These are phyloP conservation scores for Euschistus heros DNA, from an alignment of 1,140 invertebrate species.

Conservation along the genomic window DNA sequence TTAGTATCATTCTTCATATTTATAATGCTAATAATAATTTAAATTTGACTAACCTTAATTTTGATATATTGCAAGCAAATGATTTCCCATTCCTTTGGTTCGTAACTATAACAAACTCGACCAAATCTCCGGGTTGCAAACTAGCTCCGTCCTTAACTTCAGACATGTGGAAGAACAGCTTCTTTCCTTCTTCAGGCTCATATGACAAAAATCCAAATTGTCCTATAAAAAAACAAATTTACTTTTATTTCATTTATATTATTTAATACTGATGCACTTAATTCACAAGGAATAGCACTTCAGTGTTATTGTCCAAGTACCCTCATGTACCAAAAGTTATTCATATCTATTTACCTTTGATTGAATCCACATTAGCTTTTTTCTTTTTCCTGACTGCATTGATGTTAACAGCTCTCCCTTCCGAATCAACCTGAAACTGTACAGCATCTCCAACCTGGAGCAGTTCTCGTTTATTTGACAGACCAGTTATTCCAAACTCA, in stretches of 20 bases:
- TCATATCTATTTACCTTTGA: conserved; percentile 55
- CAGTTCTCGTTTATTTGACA: conserved; percentile 84
- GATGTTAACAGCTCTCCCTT: conserved; percentile 81
- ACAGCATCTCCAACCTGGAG: conserved; percentile 81
- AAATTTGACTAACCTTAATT: conserved; percentile 64
- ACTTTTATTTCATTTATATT: not conserved
- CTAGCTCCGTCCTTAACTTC: conserved; percentile 79
- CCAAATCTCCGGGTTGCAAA: conserved; percentile 80
- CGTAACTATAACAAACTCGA: conserved; percentile 92
- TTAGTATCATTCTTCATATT: no score
- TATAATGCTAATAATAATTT: no score
- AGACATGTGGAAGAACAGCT: conserved; percentile 92
- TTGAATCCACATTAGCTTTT: conserved; percentile 79
- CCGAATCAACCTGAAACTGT: conserved; percentile 64
- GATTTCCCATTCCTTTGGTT: conserved; percentile 91
- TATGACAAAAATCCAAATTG: conserved; percentile 87
- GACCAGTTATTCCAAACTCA: conserved; percentile 87
- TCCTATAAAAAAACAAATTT: conserved; percentile 32
- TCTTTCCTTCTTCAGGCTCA: conserved; percentile 87
- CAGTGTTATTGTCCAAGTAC: no score
- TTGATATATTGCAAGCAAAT: conserved; percentile 86
- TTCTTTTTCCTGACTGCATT: conserved; percentile 76
- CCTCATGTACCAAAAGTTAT: no score
- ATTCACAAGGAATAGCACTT: conserved; percentile 2
- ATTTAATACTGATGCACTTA: not conserved